Conservation (phyloP, 1,140 invertebrate genomes). For the Nasonia vitripennis region DNA sequence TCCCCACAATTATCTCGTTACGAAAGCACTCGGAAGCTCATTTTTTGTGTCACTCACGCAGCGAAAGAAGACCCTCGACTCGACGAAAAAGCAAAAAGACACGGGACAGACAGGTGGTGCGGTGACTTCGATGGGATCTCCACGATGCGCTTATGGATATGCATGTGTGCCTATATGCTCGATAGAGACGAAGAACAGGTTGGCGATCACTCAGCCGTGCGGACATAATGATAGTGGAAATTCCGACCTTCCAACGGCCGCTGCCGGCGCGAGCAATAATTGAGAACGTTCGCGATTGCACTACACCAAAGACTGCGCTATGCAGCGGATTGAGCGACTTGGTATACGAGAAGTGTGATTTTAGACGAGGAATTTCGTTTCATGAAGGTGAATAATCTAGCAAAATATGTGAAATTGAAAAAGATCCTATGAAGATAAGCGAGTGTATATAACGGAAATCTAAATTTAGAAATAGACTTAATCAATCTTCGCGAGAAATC, state of each 20-base stretch:
- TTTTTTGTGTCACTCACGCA: background rate
- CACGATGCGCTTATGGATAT: background rate
- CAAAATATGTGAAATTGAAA: too few species aligned
- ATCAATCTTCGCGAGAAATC: too few species aligned
- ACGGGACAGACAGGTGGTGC: background rate
- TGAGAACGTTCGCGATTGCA: background rate
- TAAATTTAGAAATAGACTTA: too few species aligned
- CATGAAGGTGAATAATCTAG: too few species aligned
- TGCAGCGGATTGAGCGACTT: too few species aligned
- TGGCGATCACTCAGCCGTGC: slow-evolving; percentile 2
- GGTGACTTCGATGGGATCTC: background rate
- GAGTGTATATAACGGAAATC: too few species aligned
- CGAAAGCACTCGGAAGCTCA: background rate
- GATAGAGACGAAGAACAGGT: slow-evolving; percentile 7
- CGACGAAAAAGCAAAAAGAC: background rate
- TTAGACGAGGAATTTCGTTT: too few species aligned
- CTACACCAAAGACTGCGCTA: too few species aligned
- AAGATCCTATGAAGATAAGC: too few species aligned
- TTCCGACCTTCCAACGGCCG: slow-evolving; percentile 23
- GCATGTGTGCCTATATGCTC: background rate
- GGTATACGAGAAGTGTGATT: too few species aligned
- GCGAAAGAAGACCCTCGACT: background rate
- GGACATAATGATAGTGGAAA: slow-evolving; percentile 27
- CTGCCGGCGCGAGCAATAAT: background rate
- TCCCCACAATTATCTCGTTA: background rate